A percentile compares a stretch with the other conserved stretches of the same genome.
Evolutionary conservation across 2,888 invertebrate species (phyloP).

Genomic region (Pterostichus niger): DNA sequence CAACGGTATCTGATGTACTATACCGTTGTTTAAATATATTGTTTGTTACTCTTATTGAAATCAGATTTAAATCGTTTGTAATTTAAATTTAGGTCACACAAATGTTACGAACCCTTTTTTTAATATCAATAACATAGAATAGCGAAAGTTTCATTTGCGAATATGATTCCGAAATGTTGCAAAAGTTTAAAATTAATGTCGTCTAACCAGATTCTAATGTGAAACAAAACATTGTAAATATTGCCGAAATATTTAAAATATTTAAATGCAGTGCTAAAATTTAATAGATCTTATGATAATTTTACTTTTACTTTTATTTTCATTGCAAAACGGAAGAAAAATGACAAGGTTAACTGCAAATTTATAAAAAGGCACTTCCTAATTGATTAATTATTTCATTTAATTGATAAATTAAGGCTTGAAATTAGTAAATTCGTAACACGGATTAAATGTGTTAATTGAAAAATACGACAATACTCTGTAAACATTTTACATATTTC

Average conservation of each 20-base stretch:
- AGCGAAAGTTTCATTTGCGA: slow-evolving; percentile 24
- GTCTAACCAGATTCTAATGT: not conserved
- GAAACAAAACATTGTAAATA: not conserved
- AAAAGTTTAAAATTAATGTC: slow-evolving; percentile 1
- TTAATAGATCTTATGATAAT: slow-evolving; percentile 21
- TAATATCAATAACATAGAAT: not conserved
- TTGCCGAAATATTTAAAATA: slow-evolving; percentile 1
- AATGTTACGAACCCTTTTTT: slow-evolving; percentile 10
- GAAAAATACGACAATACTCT: not conserved
- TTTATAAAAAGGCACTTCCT: slow-evolving; percentile 14
- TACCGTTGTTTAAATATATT: slow-evolving; percentile 19
- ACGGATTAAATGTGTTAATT: slow-evolving; percentile 7
- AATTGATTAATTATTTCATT: slow-evolving; percentile 4
- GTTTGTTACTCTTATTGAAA: not conserved
- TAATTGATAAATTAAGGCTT: slow-evolving; percentile 16
- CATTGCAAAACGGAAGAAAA: not conserved
- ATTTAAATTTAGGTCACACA: not conserved
- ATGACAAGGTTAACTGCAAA: slow-evolving; percentile 1
- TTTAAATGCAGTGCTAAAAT: slow-evolving; percentile 8
- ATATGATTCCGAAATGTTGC: slow-evolving; percentile 12
- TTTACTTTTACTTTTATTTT: slow-evolving; percentile 29
- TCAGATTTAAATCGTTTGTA: not conserved
- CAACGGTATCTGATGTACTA: slow-evolving; percentile 9
- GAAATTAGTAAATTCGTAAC: slow-evolving; percentile 10
- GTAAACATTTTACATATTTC: too few species aligned